Evolutionary conservation across 2,888 invertebrate genomes (phyloP).

Genomic region (Epinotia bilunana): DNA sequence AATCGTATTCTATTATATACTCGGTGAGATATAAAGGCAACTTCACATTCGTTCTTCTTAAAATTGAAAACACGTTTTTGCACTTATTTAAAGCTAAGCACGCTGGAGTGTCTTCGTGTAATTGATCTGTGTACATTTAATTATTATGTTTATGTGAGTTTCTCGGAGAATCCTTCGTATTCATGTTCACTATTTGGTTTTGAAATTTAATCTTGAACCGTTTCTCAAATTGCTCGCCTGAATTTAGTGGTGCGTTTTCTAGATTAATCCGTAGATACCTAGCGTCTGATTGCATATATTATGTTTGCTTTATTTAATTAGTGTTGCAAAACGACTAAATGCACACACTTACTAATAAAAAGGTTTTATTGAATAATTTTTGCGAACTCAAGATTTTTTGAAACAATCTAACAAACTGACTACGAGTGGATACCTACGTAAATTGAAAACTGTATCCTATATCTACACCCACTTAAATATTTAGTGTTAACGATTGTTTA

Average conservation of each 20-base stretch:
- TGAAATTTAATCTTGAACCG: background rate
- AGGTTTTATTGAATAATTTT: too few species aligned
- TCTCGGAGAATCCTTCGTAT: background rate
- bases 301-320: too few species aligned
- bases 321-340: too few species aligned
- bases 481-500: too few species aligned
- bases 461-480: too few species aligned
- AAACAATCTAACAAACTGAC: too few species aligned
- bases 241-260: background rate
- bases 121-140: background rate
- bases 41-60: background rate
- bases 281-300: too few species aligned
- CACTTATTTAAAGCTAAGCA: background rate
- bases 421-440: too few species aligned
- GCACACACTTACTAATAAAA: too few species aligned
- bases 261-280: background rate
- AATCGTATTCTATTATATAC: conserved; percentile 17
- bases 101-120: background rate
- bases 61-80: background rate
- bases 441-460: too few species aligned
- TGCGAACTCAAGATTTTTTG: too few species aligned
- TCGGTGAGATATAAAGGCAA: background rate
- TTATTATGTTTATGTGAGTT: background rate
- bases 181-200: background rate
- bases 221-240: background rate